phyloP scores from a whole-genome alignment of 2,113 vertebrate genomes.

The Pelmatolapia mariae region DNA sequence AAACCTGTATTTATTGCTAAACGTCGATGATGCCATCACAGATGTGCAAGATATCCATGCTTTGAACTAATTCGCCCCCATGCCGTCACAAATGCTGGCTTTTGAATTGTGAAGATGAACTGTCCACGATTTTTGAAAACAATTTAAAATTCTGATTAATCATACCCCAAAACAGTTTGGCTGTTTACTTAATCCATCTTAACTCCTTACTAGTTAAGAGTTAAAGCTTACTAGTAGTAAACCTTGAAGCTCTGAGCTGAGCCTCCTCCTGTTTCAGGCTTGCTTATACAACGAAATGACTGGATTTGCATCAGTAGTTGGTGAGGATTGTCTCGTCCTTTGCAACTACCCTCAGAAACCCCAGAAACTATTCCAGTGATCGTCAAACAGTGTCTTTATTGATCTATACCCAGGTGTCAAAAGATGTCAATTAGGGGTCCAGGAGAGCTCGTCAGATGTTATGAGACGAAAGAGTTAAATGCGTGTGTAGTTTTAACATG shows the following conservation, averaged over 20 bases:
- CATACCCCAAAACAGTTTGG: not conserved
- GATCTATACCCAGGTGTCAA: not conserved
- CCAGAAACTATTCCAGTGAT: rapidly evolving
- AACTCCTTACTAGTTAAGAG: not conserved
- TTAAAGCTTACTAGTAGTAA: not conserved
- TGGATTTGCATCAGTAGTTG: rapidly evolving
- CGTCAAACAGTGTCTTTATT: not conserved
- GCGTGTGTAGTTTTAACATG: not conserved
- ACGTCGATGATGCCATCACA: not conserved
- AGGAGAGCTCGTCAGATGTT: not conserved
- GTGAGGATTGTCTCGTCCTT: not conserved
- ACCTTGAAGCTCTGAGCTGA: not conserved
- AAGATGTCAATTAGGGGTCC: not conserved
- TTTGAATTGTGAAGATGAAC: not conserved
- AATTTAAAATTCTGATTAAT: not conserved
- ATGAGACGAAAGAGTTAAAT: rapidly evolving
- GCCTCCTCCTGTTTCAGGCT: not conserved
- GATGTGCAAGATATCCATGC: not conserved
- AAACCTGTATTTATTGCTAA: not conserved
- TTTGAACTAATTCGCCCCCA: not conserved
- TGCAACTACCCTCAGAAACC: not conserved
- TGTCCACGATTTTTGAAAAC: not conserved
- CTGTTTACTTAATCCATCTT: not conserved
- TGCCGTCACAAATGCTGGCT: not conserved
- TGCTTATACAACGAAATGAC: rapidly evolving